Evolutionary conservation across 53 echinoderm and acorn worm genomes (phyloP).

Genomic region (Glandiceps talaboti): DNA sequence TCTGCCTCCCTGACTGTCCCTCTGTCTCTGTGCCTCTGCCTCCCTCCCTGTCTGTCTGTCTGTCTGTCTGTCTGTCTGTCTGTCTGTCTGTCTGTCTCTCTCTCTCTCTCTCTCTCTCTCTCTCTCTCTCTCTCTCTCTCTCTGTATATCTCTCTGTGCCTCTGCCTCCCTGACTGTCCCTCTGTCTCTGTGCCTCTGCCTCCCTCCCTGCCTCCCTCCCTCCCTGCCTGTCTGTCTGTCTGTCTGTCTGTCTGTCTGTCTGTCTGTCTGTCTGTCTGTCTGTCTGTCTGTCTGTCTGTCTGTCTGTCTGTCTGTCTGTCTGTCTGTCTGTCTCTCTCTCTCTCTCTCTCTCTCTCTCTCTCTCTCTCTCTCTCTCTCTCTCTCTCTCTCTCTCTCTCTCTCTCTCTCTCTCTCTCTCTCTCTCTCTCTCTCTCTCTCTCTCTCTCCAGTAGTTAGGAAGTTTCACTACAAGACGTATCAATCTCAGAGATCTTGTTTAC

Average conservation of each 20-base stretch:
- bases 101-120: constrained; percentile 12
- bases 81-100: constrained; percentile 6
- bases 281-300: constrained; percentile 2
- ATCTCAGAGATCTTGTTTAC: too few species aligned
- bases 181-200: too few species aligned
- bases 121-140: constrained; percentile 9
- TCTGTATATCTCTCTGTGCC: too few species aligned
- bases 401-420: too few species aligned
- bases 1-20: too few species aligned
- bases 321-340: constrained; percentile 15
- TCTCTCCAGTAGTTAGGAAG: too few species aligned
- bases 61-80: constrained; percentile 8
- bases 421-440: too few species aligned
- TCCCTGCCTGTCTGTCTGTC: constrained; percentile 1
- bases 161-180: too few species aligned
- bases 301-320: constrained; percentile 11
- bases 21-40: too few species aligned
- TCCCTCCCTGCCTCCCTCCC: too few species aligned
- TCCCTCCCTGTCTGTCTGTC: too few species aligned
- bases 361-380: constrained; percentile 13
- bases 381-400: constrained; percentile 12
- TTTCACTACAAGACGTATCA: too few species aligned
- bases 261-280: constrained; percentile 9
- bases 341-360: constrained; percentile 18
- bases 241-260: constrained; percentile 11